phyloP scores from a whole-genome alignment of 2,113 vertebrate genomes.

The Junco hyemalis region DNA sequence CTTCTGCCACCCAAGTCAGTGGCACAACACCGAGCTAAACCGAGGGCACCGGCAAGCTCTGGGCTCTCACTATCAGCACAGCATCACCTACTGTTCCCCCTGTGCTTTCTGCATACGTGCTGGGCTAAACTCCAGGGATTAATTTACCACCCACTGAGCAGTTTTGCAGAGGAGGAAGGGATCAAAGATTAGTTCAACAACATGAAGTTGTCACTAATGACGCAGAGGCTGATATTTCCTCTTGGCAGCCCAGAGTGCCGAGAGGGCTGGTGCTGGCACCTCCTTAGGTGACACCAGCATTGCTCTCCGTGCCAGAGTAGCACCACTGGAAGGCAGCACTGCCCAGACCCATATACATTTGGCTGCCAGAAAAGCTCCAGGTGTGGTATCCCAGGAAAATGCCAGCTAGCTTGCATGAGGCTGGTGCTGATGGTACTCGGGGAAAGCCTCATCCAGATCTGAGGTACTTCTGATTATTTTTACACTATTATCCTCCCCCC shows the following conservation, averaged over 20 bases:
- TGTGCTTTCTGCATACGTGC: not conserved
- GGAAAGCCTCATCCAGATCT: not conserved
- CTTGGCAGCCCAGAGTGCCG: not conserved
- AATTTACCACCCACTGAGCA: not conserved
- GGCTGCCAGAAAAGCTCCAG: not conserved
- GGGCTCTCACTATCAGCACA: not conserved
- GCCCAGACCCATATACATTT: not conserved
- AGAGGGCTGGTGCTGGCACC: not conserved
- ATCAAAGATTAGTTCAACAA: conserved; percentile 22
- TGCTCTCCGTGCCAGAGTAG: not conserved
- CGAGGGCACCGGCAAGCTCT: not conserved
- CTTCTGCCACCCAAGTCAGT: not conserved
- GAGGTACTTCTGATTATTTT: not conserved
- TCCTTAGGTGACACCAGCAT: not conserved
- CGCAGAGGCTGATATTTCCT: not conserved
- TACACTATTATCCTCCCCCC: not conserved
- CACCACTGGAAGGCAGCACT: not conserved
- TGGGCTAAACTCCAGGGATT: conserved; percentile 43
- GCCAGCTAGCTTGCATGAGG: not conserved
- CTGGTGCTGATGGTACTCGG: not conserved
- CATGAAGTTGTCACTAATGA: not conserved
- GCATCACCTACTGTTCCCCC: not conserved
- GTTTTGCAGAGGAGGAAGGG: conserved; percentile 26
- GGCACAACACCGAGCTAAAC: not conserved
- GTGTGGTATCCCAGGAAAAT: not conserved